Evolutionary conservation across 30 jellyfish, hydroid and myxozoan genomes (phyloP), one percentile per base, ranked within the genome.

Genomic region (Cassiopea andromeda): DNA sequence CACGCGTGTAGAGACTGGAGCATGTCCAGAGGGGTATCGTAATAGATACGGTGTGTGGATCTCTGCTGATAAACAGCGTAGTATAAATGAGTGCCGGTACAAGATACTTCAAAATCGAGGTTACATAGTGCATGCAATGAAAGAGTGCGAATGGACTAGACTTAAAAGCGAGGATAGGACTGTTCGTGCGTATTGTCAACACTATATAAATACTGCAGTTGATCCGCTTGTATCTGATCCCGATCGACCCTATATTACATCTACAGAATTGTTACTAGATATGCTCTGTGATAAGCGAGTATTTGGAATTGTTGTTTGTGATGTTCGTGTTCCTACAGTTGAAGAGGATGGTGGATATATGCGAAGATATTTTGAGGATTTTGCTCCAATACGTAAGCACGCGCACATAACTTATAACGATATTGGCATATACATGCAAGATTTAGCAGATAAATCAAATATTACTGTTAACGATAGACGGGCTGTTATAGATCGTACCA

Each of bases 301-400:
- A n/a, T n/a, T n/a, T n/a, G n/a, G n/a, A n/a, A n/a, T n/a, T n/a
- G n/a, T n/a, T n/a, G n/a, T n/a, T n/a, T n/a, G n/a, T n/a, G n/a
- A n/a, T n/a, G n/a, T n/a, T n/a, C n/a, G n/a, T n/a, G n/a, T n/a
- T n/a, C n/a, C n/a, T n/a, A n/a, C n/a, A n/a, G n/a, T n/a, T n/a
- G n/a, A n/a, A n/a, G n/a, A n/a, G n/a, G n/a, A n/a, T n/a, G n/a
- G 80, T 0, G 89, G 64, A 0, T 1, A 5, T 1, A 59, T 81
- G 3, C 60, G 47, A 81, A 47, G 13, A 12, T 46, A 47, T 0
- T 81, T 44, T 61, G 46, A 1, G 1, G 72, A 81, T 7, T 81
- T 81, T 81, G 80, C 89, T 0, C 89, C 80, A 1, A 81, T 81
- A 0, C 60, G 60, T 14, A 78, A 78, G 14, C 87, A 78, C 27